Percentiles rank a stretch among this genome's conserved stretches.
These are phyloP conservation scores for Baryphthengus martii DNA, from an alignment of 2,113 vertebrate genomes.

Conservation along the genomic window DNA sequence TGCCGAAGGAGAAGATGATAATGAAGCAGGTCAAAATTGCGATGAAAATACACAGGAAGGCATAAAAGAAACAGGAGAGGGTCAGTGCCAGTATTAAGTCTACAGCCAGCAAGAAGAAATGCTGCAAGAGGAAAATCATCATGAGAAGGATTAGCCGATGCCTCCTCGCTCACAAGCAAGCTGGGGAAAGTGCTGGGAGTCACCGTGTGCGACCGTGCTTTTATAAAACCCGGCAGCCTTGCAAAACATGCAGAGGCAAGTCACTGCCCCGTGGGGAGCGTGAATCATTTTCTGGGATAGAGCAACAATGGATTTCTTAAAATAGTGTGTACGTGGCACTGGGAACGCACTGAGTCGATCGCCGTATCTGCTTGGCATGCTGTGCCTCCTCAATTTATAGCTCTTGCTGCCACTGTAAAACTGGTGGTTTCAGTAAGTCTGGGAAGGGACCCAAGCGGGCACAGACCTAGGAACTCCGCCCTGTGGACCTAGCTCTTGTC, in stretches of 20 bases:
- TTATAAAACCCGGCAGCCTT: conserved; percentile 47
- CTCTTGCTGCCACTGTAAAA: background rate
- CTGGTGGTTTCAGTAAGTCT: background rate
- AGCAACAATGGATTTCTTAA: conserved; percentile 19
- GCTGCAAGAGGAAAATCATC: conserved; percentile 22
- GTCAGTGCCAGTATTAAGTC: conserved; percentile 54
- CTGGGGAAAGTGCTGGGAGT: background rate
- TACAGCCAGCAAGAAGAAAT: background rate
- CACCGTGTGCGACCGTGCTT: background rate
- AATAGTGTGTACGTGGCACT: fast-evolving
- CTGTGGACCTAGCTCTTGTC: background rate
- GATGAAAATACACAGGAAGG: background rate
- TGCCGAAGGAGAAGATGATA: conserved; percentile 13
- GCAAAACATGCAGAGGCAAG: conserved; percentile 38
- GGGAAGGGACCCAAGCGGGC: background rate
- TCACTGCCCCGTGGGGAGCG: background rate
- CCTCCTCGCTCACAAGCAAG: background rate
- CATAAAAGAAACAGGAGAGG: conserved; percentile 51
- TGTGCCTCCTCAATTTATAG: background rate
- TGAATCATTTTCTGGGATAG: conserved; percentile 32
- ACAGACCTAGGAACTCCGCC: background rate
- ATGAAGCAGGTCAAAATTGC: conserved; percentile 6
- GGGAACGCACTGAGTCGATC: background rate
- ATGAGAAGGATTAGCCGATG: background rate
- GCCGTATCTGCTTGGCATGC: background rate